Evolutionary conservation across 2,888 invertebrate species (phyloP).

Genomic region (Pachliopta kotzebuea): DNA sequence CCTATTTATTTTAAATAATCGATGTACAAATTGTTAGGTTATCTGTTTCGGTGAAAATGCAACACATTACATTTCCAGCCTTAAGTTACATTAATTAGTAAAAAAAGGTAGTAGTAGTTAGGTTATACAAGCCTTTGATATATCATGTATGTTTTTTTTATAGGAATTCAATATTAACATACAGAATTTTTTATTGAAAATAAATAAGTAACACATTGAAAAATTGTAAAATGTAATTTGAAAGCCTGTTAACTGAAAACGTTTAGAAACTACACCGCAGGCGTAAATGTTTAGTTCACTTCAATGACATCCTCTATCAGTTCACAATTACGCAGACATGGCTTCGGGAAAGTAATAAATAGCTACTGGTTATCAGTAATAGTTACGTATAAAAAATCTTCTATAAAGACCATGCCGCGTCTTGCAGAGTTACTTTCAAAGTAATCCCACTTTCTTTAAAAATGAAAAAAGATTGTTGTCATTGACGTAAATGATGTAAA

Average conservation of each 20-base stretch:
- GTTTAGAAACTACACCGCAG: constrained; percentile 16
- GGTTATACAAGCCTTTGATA: too few relatives aligned
- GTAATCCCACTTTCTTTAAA: neutral
- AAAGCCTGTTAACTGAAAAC: neutral
- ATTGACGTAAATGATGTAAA: too few relatives aligned
- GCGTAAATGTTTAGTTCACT: constrained; percentile 15
- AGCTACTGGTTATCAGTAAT: constrained; percentile 5
- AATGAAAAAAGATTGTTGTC: neutral
- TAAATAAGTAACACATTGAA: too few relatives aligned
- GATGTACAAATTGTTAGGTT: too few relatives aligned
- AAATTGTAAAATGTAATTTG: neutral
- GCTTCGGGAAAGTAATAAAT: constrained; percentile 12
- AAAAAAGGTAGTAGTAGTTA: too few relatives aligned
- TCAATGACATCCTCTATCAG: constrained; percentile 13
- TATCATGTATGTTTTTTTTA: too few relatives aligned
- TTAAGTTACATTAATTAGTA: too few relatives aligned
- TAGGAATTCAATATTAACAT: too few relatives aligned
- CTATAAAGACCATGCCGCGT: neutral
- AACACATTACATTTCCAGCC: too few relatives aligned
- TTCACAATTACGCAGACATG: constrained; percentile 9
- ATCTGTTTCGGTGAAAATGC: too few relatives aligned
- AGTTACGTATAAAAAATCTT: neutral
- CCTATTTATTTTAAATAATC: too few relatives aligned
- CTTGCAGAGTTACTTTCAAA: neutral
- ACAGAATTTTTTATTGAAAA: too few relatives aligned